Evolutionary conservation across 2,113 vertebrate species (phyloP).

Genomic region (Piliocolobus tephrosceles): DNA sequence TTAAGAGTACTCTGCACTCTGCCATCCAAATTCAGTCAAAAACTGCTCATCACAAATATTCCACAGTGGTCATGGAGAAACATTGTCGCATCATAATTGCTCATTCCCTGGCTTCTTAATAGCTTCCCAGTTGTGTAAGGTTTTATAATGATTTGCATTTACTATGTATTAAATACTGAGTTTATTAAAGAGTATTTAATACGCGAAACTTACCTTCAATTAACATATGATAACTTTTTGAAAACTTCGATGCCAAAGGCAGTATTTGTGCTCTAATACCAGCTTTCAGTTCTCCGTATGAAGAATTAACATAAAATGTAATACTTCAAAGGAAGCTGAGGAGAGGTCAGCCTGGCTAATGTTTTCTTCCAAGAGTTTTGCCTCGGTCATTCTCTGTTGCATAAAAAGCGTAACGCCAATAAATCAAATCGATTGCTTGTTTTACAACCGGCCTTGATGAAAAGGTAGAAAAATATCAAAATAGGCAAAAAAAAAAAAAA

Average conservation of each 20-base stretch:
- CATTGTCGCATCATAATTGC: background rate
- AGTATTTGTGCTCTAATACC: background rate
- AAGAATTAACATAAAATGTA: background rate
- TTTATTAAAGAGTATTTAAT: background rate
- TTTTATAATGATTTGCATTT: background rate
- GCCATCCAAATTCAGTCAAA: background rate
- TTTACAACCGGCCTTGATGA: background rate
- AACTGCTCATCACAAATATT: background rate
- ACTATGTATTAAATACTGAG: background rate
- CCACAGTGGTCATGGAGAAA: background rate
- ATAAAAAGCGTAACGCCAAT: background rate
- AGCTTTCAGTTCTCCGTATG: background rate
- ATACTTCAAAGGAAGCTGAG: background rate
- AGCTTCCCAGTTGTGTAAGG: background rate
- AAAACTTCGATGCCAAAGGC: background rate
- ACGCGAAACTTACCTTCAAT: background rate
- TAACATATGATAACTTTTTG: background rate
- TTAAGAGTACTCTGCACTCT: no score
- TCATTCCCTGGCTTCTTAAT: background rate
- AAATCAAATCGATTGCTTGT: fast-evolving
- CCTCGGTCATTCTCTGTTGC: background rate
- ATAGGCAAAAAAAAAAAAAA: background rate
- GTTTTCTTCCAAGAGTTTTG: background rate
- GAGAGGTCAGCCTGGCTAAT: background rate
- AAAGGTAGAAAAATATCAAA: background rate